Base-by-base conservation (phyloP, 1,140 invertebrate genomes). In the Drosophila nigrodunni region DNA sequence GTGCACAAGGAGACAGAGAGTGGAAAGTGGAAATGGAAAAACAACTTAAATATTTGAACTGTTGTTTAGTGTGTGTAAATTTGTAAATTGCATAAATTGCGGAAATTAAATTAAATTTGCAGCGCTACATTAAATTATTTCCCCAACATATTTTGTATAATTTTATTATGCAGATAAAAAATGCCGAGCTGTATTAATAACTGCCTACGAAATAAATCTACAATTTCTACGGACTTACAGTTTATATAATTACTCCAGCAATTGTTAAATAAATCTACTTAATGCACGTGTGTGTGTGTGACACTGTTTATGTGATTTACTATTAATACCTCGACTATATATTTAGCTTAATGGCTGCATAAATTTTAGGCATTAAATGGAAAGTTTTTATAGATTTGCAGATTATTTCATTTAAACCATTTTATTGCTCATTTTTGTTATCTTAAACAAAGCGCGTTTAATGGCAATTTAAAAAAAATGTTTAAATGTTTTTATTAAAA, bases 81-180 rank as follows among this genome's bases (percentile, higher is more conserved):
- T 61, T 43, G 35, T 60, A 77, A 80, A 66, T 76, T 72, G 64
- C 82, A 78, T 77, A 72, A 62, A 50, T 52, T 10, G 18, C 7
- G 30, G 44, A 64, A 70, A 70, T 73, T 15, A 21, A 52, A 68
- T 73, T 10, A 18, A 59, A 44, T 58, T 80, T 74, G 60, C 60
- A 76, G 72, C 58, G 74, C 82, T 82, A 86, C 74, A 86, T 87
- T 64, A 25, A 76, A 72, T 79, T 68, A 61, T 59, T 69, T 30
- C 6, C 25, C 25, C 25, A 64, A 86, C 77, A 74, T 82, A 88
- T 82, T 86, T 87, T 79, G 88, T 87, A 87, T 83, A 62, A 52
- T 52, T 54, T 55, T 74, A 69, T 25, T 25, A 66, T 66, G 25
- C 55, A 69, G 68, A 61, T 69, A 69, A 61, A 74, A 61, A 61